phyloP scores from a whole-genome alignment of 2,113 vertebrate species.

The Chrysochloris asiatica region DNA sequence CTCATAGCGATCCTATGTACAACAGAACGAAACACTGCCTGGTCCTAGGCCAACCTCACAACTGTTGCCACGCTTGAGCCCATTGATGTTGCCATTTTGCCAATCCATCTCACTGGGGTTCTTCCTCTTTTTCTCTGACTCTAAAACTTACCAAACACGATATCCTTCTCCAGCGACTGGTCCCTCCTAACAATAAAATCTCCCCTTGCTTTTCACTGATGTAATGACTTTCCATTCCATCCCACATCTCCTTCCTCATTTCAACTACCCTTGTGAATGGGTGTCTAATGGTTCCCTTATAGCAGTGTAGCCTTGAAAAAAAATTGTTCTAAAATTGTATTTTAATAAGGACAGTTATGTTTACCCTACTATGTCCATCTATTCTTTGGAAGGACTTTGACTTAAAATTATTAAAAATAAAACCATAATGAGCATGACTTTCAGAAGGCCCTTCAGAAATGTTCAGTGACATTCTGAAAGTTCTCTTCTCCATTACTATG shows the following conservation, averaged over 20 bases:
- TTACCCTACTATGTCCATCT: background rate
- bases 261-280: background rate
- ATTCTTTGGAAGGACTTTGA: background rate
- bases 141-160: too few species aligned
- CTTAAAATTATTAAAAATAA: slow-evolving; percentile 12
- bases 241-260: background rate
- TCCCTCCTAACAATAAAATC: too few species aligned
- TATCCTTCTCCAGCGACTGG: too few species aligned
- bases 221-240: too few species aligned
- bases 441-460: background rate
- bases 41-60: too few species aligned
- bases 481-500: background rate
- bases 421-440: background rate
- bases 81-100: too few species aligned
- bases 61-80: too few species aligned
- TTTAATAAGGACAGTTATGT: background rate
- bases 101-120: too few species aligned
- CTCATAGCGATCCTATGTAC: too few species aligned
- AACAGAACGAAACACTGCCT: too few species aligned
- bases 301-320: background rate
- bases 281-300: background rate
- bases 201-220: background rate
- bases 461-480: background rate
- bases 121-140: too few species aligned
- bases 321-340: too few species aligned